Evolutionary conservation across 1,140 invertebrate species (phyloP), one percentile per base, ranked within the genome.

Genomic region (Helicoverpa armigera): DNA sequence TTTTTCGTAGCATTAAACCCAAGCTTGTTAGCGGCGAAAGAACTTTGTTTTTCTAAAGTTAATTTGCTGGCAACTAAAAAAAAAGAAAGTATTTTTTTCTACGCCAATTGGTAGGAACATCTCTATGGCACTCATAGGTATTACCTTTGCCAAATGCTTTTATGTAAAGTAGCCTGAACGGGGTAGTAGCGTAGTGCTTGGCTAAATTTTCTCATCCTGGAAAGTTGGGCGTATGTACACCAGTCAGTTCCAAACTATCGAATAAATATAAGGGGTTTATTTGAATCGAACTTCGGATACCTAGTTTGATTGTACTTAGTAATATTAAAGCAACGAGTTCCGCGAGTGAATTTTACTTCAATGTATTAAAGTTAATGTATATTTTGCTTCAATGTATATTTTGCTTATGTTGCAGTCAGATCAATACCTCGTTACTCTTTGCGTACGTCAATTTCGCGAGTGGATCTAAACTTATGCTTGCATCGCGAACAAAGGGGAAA

Each of bases 121-220:
- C 54, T 56, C 70, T 73, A 58, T 56, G n/a, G 70, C 53, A 73
- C 70, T 73, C n/a, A 58, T 73, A 43, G 70, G 54, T 58, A 73
- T 73, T 73, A 73, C 70, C 53, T 73, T 73, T 73, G 53, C 70
- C 53, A 73, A 73, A 73, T 73, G 70, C 70, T 73, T 73, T 73
- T 73, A 73, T 73, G 70, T 73, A 56, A 73, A 73, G 70, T 73
- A 73, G 70, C 70, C 54, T 58, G 53, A 72, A 72, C 29, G 50
- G 48, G 50, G 23, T 29, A 70, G 50, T 70, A 14, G 16, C 67
- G 69, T 73, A 73, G 53, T 58, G 18, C 29, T 73, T 73, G 53
- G 53, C 29, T 43, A 43, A 56, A 73, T 73, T 58, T 72, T 58
- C 70, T 73, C 51, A 58, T 73, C 70, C 54, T 58, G 31, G 53